Base-by-base conservation (phyloP, 2,888 invertebrate species). In the Papilio elwesi region DNA sequence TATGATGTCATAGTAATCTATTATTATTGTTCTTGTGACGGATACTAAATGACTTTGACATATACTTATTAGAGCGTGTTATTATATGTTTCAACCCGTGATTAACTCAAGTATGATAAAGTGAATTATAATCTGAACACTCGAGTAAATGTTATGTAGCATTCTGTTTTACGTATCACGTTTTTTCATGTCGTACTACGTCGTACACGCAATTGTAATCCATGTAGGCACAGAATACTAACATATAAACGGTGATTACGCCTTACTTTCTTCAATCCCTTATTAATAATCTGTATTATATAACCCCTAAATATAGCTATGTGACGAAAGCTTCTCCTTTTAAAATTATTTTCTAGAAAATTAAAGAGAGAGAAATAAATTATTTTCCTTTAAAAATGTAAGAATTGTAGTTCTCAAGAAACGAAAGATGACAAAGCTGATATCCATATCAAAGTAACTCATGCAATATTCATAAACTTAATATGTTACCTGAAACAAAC, bases 21-120 rank as follows among this genome's bases (percentile, higher is more conserved):
- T 36, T 57, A 36, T 57, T 13, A 38, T 57, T 57, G 38, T 57
- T 57, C 57, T 57, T 36, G 36, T 38, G 36, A 57, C 38, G 13
- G 13, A 38, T 57, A 9, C 11, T 57, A 36, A 57, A 57, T 38
- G 57, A 57, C 57, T 57, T 38, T 57, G 38, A 57, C 57, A 57
- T 57, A 38, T 57, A 57, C 13, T 57, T n/a, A 57, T 36, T 57
- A n/a, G 57, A 57, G 38, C 57, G 57, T 57, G 36, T 57, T 13
- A 64, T 63, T 68, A 64, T 63, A 59, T 68, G 38, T 52, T 16
- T 53, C 48, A 38, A 57, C 38, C 36, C 12, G 7, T 57, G n/a
- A 57, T 38, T 57, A 57, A 57, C 13, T 57, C 13, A 0, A 38
- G 4, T 57, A 57, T 57, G 11, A 57, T 38, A 57, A 43, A 43